Evolutionary conservation across 2,888 invertebrate genomes (phyloP), one percentile per base, ranked within the genome.

Genomic region (Agrotis clavis): DNA sequence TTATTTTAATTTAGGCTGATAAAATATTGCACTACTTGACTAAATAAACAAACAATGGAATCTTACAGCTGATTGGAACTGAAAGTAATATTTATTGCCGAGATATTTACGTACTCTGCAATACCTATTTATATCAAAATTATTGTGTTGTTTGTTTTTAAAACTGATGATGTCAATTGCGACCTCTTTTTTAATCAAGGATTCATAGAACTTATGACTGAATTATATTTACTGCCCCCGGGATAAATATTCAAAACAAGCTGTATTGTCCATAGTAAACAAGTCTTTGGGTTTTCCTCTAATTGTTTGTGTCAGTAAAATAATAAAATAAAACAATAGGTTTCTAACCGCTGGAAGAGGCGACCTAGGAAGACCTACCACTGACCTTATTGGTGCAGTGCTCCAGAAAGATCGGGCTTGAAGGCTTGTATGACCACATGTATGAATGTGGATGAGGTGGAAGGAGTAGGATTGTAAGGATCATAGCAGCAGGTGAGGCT

Each of bases 1-100:
- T 35, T 35, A 57, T 56, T 77, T 60, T 30, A 53, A 30, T 77
- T 67, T 21, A n/a, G 51, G n/a, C 45, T 21, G 78, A 69, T 69
- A 56, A 77, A 45, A 5, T 50, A 69, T 21, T 45, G 54, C 41
- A 60, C 18, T 25, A 47, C 16, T 77, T 53, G 19, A 48, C 47
- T n/a, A 47, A 51, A 61, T 56, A 7, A 51, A 70, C n/a, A 56
- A 45, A 77, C 74, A 77, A 50, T 61, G 70, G 74, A 74, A 75
- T 71, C 63, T 60, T 75, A 78, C 79, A 50, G 25, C 47, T 71
- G 41, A 71, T 71, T 59, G 35, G 14, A 47, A 48, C 51, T 50
- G n/a, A n/a, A n/a, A n/a, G n/a, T n/a, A n/a, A n/a, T 56, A 19
- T 61, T 45, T 21, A 56, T 47, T 77, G 30, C 30, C 4, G 18